A percentile compares a stretch with the other conserved stretches of the same genome.
Conservation (phyloP, 2,888 invertebrate species). For the Limnephilus rhombicus region DNA sequence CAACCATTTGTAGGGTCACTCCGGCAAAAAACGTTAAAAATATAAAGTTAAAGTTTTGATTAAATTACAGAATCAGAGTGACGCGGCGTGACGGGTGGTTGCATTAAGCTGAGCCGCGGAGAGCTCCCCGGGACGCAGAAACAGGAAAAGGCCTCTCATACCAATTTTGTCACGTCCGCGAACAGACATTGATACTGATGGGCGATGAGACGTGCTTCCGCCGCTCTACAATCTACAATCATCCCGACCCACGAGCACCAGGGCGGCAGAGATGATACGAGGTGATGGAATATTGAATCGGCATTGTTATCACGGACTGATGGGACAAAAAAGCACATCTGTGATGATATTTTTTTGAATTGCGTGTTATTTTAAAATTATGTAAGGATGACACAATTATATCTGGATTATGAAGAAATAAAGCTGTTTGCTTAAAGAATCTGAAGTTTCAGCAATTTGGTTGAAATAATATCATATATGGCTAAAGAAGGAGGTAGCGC, state of each 20-base stretch:
- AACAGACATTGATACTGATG: conserved; percentile 65
- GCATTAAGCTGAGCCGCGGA: conserved; percentile 1
- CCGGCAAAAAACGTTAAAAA: background rate
- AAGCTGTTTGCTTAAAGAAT: too few relatives aligned
- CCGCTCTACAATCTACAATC: background rate
- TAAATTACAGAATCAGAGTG: conserved; percentile 23
- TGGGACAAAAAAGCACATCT: background rate
- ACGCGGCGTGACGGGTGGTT: conserved; percentile 23
- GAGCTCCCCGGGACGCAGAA: conserved; percentile 45
- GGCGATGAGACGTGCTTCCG: conserved; percentile 57
- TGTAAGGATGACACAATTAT: background rate
- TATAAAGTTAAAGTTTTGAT: background rate
- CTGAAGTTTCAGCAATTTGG: too few relatives aligned
- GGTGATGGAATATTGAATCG: conserved; percentile 23
- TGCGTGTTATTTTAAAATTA: background rate
- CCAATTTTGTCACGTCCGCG: conserved; percentile 63
- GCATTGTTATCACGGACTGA: conserved; percentile 16
- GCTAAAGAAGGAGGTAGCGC: too few relatives aligned
- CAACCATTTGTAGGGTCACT: background rate
- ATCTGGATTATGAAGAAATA: too few relatives aligned
- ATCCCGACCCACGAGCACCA: background rate
- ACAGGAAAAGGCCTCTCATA: conserved; percentile 54
- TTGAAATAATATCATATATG: too few relatives aligned
- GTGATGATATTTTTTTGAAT: background rate
- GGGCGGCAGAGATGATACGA: background rate